Percentiles rank a stretch among this genome's conserved stretches.
These are phyloP conservation scores for Myxocyprinus asiaticus DNA, from an alignment of 2,113 vertebrate species.

Conservation along the genomic window DNA sequence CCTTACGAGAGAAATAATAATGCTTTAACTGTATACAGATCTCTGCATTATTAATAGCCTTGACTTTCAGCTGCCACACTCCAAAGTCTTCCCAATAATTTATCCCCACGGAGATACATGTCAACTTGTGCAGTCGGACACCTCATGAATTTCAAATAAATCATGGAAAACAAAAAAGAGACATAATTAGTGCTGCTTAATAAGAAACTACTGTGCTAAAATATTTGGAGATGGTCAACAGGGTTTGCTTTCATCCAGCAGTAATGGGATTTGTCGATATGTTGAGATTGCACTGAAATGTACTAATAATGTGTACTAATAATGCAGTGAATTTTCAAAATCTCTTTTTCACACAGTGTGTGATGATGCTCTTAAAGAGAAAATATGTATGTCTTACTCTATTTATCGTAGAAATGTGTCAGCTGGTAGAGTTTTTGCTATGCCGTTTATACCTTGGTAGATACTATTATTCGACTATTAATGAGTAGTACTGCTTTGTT, in stretches of 20 bases:
- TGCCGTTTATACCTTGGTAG: too few species aligned
- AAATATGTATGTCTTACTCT: too few species aligned
- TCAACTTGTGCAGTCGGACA: slow-evolving; percentile 74
- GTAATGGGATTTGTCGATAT: slow-evolving; percentile 49
- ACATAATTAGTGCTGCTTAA: slow-evolving; percentile 70
- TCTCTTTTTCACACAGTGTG: too few species aligned
- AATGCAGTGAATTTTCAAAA: too few species aligned
- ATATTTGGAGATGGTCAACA: slow-evolving; percentile 23
- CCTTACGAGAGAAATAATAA: slow-evolving; percentile 73
- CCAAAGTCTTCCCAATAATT: slow-evolving; percentile 76
- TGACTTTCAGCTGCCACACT: slow-evolving; percentile 74
- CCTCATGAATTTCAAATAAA: slow-evolving; percentile 78
- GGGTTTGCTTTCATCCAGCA: slow-evolving; percentile 8
- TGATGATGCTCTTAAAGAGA: too few species aligned
- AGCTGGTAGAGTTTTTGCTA: too few species aligned
- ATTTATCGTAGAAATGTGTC: too few species aligned
- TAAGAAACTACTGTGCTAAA: slow-evolving; percentile 52
- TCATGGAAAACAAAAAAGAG: slow-evolving; percentile 74
- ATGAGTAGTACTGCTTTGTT: too few species aligned
- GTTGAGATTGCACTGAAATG: slow-evolving; percentile 37
- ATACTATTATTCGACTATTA: too few species aligned
- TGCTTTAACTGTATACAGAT: slow-evolving; percentile 72
- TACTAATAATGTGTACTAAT: not conserved
- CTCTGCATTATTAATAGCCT: slow-evolving; percentile 74
- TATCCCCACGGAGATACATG: slow-evolving; percentile 74